Conservation (phyloP, 2,888 invertebrate species). For the Tolmerus cingulatus region DNA sequence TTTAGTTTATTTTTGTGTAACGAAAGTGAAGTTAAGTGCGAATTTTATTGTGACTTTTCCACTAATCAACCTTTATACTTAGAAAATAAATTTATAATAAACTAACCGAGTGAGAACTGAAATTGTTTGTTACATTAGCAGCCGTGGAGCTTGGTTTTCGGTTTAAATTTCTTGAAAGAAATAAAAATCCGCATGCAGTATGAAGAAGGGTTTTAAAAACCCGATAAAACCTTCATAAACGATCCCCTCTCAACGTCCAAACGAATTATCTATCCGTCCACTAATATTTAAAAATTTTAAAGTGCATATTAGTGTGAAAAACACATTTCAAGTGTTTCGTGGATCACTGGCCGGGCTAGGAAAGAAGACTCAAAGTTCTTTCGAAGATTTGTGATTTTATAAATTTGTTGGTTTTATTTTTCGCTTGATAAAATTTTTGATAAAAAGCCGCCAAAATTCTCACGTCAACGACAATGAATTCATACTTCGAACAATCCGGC, state of each 20-base stretch:
- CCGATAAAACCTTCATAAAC: background rate
- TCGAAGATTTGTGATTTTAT: background rate
- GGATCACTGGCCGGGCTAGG: background rate
- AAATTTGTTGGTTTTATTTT: background rate
- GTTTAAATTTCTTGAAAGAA: background rate
- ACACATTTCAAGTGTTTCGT: background rate
- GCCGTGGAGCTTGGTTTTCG: background rate
- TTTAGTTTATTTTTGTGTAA: background rate
- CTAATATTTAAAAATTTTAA: background rate
- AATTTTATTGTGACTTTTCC: background rate
- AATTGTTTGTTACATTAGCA: background rate
- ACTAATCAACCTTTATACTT: background rate
- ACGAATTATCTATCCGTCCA: background rate
- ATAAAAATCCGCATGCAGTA: background rate
- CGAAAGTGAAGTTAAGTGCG: background rate
- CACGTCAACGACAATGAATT: conserved; percentile 77
- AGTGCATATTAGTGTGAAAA: background rate
- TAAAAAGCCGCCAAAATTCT: conserved; percentile 63
- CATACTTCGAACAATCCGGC: conserved; percentile 95
- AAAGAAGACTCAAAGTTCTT: background rate
- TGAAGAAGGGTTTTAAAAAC: background rate
- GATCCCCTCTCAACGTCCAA: background rate
- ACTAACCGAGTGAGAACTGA: background rate
- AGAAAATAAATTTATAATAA: background rate
- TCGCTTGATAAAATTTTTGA: conserved; percentile 12